Evolutionary conservation across 2,888 invertebrate species (phyloP), one percentile per base, ranked within the genome.

Genomic region (Caenorhabditis sp.): DNA sequence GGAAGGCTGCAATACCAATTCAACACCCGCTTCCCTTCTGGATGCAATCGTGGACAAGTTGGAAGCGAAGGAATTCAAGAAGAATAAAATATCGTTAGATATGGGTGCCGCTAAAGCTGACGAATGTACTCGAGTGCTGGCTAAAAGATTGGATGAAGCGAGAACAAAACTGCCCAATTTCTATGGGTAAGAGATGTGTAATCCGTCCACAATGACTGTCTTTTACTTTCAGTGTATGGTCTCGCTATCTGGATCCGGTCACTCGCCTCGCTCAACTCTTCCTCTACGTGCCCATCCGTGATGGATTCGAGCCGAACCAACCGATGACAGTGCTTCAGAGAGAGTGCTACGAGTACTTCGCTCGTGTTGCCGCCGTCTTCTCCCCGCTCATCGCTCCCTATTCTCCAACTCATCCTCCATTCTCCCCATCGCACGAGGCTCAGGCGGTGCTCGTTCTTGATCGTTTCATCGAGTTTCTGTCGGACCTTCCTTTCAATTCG

Each of bases 341-440:
- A 71, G 86, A 85, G 53, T 80, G 86, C 11, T 68, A 79, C 17
- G 81, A 82, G 27, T 41, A 66, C 13, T 87, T 87, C 53, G 63
- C 55, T 5, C 80, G 79, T 2, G 55, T 80, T 8, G 68, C 73
- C 5, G 59, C 78, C 3, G 61, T 87, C 22, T 88, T 81, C 65
- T 79, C 78, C 7, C 86, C 86, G 1, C 79, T 88, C 7, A 73
- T 88, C 32, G 83, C 84, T 8, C 87, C 86, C 0, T 70, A 82
- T 32, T 75, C 75, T 0, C 79, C 84, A 8, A 77, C 81, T 17
- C 77, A 86, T 24, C 82, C 88, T 6, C 87, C 88, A 13, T 88
- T 85, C 71, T 83, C 84, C 32, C 80, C 81, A 4, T 79, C 83
- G 6, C 80, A 86, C 46, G 74, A 78, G 24, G 41, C 46, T 5